Evolutionary conservation across 1,140 invertebrate species (phyloP), one percentile per base, ranked within the genome.

Genomic region (Lordiphosa clarofinis): DNA sequence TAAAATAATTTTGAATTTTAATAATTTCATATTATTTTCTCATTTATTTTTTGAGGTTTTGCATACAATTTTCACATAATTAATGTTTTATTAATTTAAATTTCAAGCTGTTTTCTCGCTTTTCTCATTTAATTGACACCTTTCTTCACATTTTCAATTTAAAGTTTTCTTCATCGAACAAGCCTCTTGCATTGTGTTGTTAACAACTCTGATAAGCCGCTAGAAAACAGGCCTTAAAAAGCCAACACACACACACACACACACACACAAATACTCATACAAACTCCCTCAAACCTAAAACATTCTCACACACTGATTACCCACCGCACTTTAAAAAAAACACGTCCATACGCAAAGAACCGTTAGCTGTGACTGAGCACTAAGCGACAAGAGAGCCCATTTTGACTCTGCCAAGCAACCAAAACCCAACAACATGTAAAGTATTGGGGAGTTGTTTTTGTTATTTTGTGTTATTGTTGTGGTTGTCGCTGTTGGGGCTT

Each of bases 321-420:
- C 42, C 47, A 46, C 63, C 19, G 28, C 36, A 48, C 21, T 49
- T 49, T 1, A 65, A 52, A 52, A 57, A 57, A 57, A 73, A 86
- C 81, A 79, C 81, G 86, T 86, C 86, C 66, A 57, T 88, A 88
- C 86, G 86, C 86, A 88, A 87, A 88, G 81, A 88, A 87, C 86
- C 86, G 86, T 88, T 88, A 88, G 64, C 66, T 71, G 71, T 54
- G 63, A 88, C 86, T 88, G 74, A 76, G 56, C 44, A 33, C 24
- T n/a, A 43, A 19, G 57, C 42, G 13, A 13, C 28, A 33, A 64
- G 60, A 44, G 60, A 62, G 59, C 33, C 58, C 53, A 53, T 40
- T 58, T 54, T 53, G 44, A 56, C 38, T 56, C 52, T 58, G 61
- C 61, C 49, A 62, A 48, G 61, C 58, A 65, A 73, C 56, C 42